These are phyloP conservation scores for Phrynocephalus guinanensis DNA, from an alignment of 2,797 vertebrate species.

Conservation along the genomic window DNA sequence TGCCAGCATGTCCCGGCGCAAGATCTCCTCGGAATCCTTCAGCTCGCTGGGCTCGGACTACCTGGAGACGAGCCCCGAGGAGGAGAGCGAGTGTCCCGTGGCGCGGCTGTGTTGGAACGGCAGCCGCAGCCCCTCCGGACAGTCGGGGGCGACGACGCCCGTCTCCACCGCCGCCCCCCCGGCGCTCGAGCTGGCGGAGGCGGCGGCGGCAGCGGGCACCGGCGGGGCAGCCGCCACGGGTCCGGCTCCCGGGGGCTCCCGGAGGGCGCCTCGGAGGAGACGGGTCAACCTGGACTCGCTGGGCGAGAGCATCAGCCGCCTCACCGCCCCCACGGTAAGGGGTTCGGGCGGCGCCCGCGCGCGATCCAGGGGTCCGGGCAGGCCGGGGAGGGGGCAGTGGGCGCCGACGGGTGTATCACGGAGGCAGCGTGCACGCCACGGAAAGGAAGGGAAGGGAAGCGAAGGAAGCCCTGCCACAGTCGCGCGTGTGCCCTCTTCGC, in stretches of 20 bases:
- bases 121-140: constrained; percentile 83
- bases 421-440: too few species aligned
- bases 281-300: constrained; percentile 96
- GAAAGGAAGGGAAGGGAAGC: background rate
- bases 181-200: too few species aligned
- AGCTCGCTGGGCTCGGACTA: constrained; percentile 95
- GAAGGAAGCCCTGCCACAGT: too few species aligned
- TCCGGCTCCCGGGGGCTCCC: constrained; percentile 53
- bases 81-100: constrained; percentile 86
- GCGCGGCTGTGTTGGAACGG: constrained; percentile 91
- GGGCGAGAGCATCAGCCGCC: constrained; percentile 92
- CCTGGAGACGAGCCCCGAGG: constrained; percentile 90
- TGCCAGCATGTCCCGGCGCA: constrained; percentile 88
- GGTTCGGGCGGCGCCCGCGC: background rate
- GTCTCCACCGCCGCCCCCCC: constrained; percentile 23
- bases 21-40: constrained; percentile 97
- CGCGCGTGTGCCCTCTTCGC: background rate
- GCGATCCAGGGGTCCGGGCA: constrained; percentile 9
- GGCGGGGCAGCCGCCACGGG: constrained; percentile 77
- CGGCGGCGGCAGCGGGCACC: constrained; percentile 87
- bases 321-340: constrained; percentile 94
- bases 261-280: constrained; percentile 84
- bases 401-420: too few species aligned
- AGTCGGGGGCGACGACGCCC: constrained; percentile 50
- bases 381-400: background rate